phyloP scores from a whole-genome alignment of 2,888 invertebrate genomes.

The Ischnura elegans region DNA sequence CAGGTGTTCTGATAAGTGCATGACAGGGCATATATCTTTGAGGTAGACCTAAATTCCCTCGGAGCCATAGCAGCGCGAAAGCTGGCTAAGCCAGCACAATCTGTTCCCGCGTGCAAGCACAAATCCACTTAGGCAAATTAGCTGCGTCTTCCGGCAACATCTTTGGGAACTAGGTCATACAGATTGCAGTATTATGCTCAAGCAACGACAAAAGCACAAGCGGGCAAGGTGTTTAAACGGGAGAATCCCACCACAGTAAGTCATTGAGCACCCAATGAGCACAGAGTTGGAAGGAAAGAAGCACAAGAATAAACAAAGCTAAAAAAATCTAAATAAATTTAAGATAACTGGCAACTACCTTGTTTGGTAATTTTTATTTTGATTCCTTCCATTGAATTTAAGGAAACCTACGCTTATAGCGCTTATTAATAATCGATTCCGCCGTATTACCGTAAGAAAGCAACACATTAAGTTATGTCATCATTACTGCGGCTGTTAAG shows the following conservation, averaged over 20 bases:
- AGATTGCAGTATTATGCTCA: not conserved
- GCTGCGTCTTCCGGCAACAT: not conserved
- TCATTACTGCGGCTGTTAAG: too few species aligned
- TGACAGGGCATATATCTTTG: not conserved
- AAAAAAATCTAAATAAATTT: too few species aligned
- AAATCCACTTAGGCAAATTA: constrained; percentile 3
- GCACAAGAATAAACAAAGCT: too few species aligned
- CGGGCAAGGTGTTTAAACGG: not conserved
- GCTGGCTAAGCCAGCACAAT: not conserved
- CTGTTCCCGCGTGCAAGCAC: not conserved
- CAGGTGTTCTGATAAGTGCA: not conserved
- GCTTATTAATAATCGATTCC: too few species aligned
- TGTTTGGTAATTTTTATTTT: too few species aligned
- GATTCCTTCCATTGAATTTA: too few species aligned
- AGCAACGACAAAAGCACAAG: not conserved
- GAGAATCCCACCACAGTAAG: not conserved
- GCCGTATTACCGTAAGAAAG: too few species aligned
- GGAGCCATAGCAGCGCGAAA: not conserved
- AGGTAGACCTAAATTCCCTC: not conserved
- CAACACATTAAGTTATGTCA: too few species aligned
- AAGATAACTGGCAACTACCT: too few species aligned
- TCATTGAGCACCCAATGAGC: not conserved
- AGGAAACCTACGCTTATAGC: too few species aligned
- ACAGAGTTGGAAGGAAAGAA: not conserved
- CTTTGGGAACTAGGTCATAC: not conserved